Evolutionary conservation across 2,113 vertebrate species (phyloP).

Genomic region (Lucifuga dentata): DNA sequence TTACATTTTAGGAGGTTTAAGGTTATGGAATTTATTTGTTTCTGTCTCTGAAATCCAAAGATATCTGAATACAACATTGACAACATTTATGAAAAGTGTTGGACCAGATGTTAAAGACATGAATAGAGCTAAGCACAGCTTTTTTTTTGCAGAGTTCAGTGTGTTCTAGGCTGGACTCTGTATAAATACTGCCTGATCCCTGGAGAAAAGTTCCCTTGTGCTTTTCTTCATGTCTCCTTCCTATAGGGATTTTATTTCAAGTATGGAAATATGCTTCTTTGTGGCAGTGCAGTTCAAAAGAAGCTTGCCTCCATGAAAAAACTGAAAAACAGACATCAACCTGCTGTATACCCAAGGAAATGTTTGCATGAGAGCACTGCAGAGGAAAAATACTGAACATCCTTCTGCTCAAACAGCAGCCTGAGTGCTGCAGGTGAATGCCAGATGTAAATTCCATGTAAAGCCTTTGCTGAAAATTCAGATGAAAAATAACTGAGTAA

Average conservation of each 20-base stretch:
- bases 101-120: slow-evolving; percentile 12
- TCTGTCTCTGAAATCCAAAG: not conserved
- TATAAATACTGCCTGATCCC: slow-evolving; percentile 47
- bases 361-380: slow-evolving; percentile 46
- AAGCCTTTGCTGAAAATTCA: slow-evolving; percentile 32
- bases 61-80: not conserved
- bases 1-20: no score
- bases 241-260: slow-evolving; percentile 59
- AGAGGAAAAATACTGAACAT: slow-evolving; percentile 57
- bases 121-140: slow-evolving; percentile 21
- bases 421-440: slow-evolving; percentile 31
- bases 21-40: not conserved
- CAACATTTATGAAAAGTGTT: slow-evolving; percentile 12
- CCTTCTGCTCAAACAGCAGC: slow-evolving; percentile 52
- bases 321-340: slow-evolving; percentile 40
- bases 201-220: slow-evolving; percentile 43
- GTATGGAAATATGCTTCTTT: slow-evolving; percentile 49
- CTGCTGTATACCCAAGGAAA: slow-evolving; percentile 32
- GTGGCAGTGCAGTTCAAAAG: slow-evolving; percentile 55
- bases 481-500: slow-evolving; percentile 50
- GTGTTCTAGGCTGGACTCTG: slow-evolving; percentile 44
- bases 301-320: slow-evolving; percentile 1
- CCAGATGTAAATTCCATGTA: slow-evolving; percentile 43
- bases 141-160: slow-evolving; percentile 12
- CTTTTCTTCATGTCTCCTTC: slow-evolving; percentile 32